These are phyloP conservation scores for Nomada goodeniana DNA, from an alignment of 2,888 invertebrate species.

Conservation along the genomic window DNA sequence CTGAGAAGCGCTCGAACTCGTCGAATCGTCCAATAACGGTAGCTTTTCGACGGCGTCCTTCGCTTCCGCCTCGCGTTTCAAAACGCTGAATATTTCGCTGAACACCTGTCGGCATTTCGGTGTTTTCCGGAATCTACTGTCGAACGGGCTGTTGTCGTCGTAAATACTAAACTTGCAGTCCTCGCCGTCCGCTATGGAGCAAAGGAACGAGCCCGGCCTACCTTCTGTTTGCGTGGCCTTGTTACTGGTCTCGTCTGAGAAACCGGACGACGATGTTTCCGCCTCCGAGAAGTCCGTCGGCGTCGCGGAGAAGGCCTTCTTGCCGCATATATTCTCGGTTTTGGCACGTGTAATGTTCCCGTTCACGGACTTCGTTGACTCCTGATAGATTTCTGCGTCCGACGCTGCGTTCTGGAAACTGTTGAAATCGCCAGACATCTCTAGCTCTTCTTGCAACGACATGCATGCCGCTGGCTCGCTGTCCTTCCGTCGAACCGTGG, in stretches of 20 bases:
- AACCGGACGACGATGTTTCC: constrained; percentile 93
- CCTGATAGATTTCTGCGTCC: constrained; percentile 55
- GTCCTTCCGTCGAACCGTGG: constrained; percentile 82
- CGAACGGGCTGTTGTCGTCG: constrained; percentile 91
- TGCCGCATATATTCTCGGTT: constrained; percentile 63
- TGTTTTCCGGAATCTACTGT: constrained; percentile 92
- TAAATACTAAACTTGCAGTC: constrained; percentile 95
- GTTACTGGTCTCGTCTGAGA: constrained; percentile 92
- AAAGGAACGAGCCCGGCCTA: constrained; percentile 92
- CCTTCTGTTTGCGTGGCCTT: constrained; percentile 93
- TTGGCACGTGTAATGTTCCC: constrained; percentile 46
- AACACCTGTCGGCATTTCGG: constrained; percentile 93
- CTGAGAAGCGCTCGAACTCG: constrained; percentile 85
- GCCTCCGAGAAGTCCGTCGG: constrained; percentile 94
- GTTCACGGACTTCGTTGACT: constrained; percentile 36
- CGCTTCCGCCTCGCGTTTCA: constrained; percentile 93
- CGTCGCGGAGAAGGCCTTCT: constrained; percentile 87
- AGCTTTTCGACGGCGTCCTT: constrained; percentile 92
- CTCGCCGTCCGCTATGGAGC: constrained; percentile 94
- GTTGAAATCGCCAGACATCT: constrained; percentile 90
- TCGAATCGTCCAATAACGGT: constrained; percentile 88
- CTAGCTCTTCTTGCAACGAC: constrained; percentile 90
- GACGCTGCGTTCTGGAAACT: constrained; percentile 84
- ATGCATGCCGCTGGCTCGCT: constrained; percentile 79
- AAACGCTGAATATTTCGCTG: constrained; percentile 92